phyloP scores from a whole-genome alignment of 2,113 vertebrate genomes.

The Bos javanicus region DNA sequence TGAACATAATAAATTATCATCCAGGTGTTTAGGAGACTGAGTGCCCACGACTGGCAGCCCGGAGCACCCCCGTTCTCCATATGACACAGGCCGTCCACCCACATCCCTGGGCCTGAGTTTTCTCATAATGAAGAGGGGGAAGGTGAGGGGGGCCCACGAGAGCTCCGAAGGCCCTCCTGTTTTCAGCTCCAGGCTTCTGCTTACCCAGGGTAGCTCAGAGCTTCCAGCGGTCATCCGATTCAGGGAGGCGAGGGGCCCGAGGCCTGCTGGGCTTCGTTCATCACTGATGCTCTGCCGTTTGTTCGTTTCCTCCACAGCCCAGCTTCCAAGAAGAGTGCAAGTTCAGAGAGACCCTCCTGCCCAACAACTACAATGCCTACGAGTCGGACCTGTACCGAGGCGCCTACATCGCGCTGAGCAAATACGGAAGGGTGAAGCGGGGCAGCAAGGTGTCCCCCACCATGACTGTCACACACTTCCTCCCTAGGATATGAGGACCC shows the following conservation, averaged over 20 bases:
- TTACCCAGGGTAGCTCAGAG: not conserved
- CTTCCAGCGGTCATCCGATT: fast-evolving
- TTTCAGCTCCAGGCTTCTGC: fast-evolving
- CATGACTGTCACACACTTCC: constrained; percentile 97
- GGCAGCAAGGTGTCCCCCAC: constrained; percentile 92
- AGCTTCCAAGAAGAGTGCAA: constrained; percentile 96
- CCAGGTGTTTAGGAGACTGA: not conserved
- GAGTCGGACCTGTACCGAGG: constrained; percentile 89
- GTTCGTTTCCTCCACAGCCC: constrained; percentile 78
- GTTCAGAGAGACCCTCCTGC: constrained; percentile 93
- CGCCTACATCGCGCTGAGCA: constrained; percentile 94
- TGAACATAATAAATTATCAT: not conserved
- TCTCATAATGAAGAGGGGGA: not conserved
- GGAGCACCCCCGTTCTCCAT: fast-evolving
- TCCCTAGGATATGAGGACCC: constrained; percentile 90
- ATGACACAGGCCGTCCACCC: not conserved
- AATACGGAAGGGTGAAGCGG: constrained; percentile 91
- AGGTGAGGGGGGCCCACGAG: fast-evolving
- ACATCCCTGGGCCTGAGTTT: not conserved
- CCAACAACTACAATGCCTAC: constrained; percentile 97
- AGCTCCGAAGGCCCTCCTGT: not conserved
- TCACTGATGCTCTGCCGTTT: not conserved
- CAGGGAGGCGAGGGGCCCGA: fast-evolving
- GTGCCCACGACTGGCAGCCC: not conserved
- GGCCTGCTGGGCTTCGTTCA: fast-evolving